Conservation (phyloP, 2,797 vertebrate genomes). For the Smutsia temminckii region DNA sequence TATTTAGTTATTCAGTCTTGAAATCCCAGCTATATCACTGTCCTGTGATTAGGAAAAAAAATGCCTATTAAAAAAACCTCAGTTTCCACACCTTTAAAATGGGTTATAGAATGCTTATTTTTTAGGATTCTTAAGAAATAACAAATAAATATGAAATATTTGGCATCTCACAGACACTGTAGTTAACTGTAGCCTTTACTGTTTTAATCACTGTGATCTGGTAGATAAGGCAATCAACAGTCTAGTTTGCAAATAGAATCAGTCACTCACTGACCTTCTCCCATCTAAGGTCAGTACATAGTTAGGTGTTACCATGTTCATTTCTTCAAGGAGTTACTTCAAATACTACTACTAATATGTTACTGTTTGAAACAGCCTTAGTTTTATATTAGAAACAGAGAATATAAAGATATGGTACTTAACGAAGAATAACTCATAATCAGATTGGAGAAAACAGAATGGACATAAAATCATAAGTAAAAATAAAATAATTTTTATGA, state of each 20-base stretch:
- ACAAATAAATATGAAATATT: neutral
- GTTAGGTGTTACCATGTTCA: neutral
- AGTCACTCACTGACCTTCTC: neutral
- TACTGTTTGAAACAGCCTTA: neutral
- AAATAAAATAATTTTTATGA: neutral
- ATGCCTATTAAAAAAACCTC: neutral
- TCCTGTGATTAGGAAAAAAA: neutral
- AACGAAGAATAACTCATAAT: neutral
- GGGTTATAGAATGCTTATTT: neutral
- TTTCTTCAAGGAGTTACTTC: neutral
- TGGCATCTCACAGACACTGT: neutral
- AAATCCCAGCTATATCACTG: neutral
- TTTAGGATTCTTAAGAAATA: neutral
- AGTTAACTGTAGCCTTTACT: neutral
- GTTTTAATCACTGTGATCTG: neutral
- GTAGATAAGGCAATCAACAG: neutral
- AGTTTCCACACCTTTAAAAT: neutral
- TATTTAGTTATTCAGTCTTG: neutral
- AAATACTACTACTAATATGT: neutral
- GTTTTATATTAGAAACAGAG: neutral
- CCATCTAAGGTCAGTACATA: neutral
- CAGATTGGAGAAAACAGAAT: neutral
- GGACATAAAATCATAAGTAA: neutral
- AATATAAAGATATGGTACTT: neutral
- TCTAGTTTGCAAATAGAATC: neutral